Base-by-base conservation (phyloP, 2,888 invertebrate species). In the Pyrochroa serraticornis region DNA sequence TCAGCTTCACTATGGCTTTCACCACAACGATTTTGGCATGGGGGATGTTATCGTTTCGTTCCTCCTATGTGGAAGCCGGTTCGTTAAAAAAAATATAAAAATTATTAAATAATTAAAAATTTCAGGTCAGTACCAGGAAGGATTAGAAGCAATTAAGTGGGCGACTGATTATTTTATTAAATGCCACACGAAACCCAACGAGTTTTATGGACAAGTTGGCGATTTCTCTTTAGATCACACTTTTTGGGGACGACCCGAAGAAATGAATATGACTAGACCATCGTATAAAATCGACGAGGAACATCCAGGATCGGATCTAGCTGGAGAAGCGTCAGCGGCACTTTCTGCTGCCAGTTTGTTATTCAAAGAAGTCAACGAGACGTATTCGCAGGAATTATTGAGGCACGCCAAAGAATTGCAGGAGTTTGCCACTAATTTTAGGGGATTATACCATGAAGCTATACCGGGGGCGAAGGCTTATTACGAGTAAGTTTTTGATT, bases 221-320 rank as follows among this genome's bases (percentile, higher is more conserved):
- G 82, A 84, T 67, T 86, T 85, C 50, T 71, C 76, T 10, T 68
- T 80, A 8, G 86, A 87, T 68, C 86, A 86, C 66, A 73, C 76
- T 0, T 85, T 79, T 69, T 87, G 87, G 86, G 85, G 85, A 1
- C 76, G 86, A 44, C 85, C 86, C 2, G 87, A 87, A 71, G 84
- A 86, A 42, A 78, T 84, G 72, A 83, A 82, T 53, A 83, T 81
- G 75, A 76, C 78, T 1, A 77, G 86, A 55, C 85, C 86, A 1
- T 81, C 85, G 3, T 84, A 80, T 70, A 85, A 84, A 71, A 82
- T 86, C 45, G 82, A 83, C 58, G 69, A 77, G 7, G 74, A 81
- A 30, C 80, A 82, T 68, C 85, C 85, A 55, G 84, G 85, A 31
- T 83, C 85, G 1, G 86, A 87, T 69, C 70, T 86, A 9, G 85